These are phyloP conservation scores for Epinephelus malabaricus DNA, from an alignment of 2,797 vertebrate species.

Conservation along the genomic window DNA sequence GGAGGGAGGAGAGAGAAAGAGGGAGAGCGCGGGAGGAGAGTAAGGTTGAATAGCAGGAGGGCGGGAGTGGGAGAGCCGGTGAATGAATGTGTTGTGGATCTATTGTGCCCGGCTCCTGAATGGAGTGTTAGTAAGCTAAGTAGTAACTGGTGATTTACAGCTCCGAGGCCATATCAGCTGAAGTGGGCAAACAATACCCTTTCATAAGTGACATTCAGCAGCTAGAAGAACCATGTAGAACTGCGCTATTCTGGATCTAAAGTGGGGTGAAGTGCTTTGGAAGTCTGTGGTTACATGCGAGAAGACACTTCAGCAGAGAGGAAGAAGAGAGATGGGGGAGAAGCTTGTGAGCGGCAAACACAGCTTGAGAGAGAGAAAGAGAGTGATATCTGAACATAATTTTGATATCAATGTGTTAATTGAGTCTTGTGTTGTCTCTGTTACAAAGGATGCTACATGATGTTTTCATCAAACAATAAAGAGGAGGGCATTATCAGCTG, in stretches of 20 bases:
- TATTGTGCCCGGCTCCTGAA: conserved; percentile 77
- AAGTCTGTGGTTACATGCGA: conserved; percentile 46
- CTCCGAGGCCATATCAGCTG: conserved; percentile 72
- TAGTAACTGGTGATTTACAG: conserved; percentile 80
- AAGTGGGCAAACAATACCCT: conserved; percentile 77
- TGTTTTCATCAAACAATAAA: neutral
- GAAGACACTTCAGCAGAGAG: conserved; percentile 27
- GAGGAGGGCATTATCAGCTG: conserved; percentile 5
- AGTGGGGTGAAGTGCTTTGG: conserved; percentile 61
- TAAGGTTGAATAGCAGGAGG: conserved; percentile 75
- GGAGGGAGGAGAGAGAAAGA: conserved; percentile 69
- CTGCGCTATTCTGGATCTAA: conserved; percentile 47
- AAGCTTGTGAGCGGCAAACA: conserved; percentile 12
- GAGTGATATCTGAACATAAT: conserved; percentile 8
- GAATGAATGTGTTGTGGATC: conserved; percentile 79
- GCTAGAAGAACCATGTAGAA: conserved; percentile 40
- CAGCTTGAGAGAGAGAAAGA: neutral
- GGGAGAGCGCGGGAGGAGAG: conserved; percentile 63
- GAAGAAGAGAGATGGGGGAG: conserved; percentile 7
- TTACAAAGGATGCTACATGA: neutral
- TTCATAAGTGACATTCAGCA: conserved; percentile 67
- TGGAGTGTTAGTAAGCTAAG: conserved; percentile 83
- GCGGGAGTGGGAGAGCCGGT: conserved; percentile 62
- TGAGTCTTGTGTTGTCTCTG: neutral
- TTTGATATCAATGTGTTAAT: conserved; percentile 30